Base-by-base conservation (phyloP, 2,797 vertebrate species). In the Danio jaintianensis region DNA sequence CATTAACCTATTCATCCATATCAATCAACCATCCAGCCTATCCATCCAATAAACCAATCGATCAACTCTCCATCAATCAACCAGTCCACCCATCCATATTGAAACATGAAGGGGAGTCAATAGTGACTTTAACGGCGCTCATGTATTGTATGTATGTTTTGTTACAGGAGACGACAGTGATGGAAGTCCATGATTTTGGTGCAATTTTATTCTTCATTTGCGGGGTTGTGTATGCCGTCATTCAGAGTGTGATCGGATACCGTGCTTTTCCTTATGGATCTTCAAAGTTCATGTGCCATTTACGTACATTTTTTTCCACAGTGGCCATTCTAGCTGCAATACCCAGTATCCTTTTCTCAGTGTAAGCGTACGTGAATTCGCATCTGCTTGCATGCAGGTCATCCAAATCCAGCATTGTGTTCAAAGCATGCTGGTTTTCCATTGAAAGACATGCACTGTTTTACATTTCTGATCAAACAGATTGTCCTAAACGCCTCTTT, bases 311-410 rank as follows among this genome's bases (percentile, higher is more conserved):
- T 16, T 89, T 98, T 75, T 86, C 95, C 43, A 0, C 59, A 1
- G 8, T 97, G 13, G 94, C 96, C 18, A 61, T 82, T 0, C 5
- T 94, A 74, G 94, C 94, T 0, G 84, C 95, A 4, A 8, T 97
- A 72, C 94, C 94, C 82, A 96, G 97, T 98, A 99, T 99, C 98
- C 97, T 99, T 97, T 50, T 22, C 16, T 16, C 22, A 3, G 16
- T 13, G 53, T 58, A 29, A 16, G 16, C 10, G 13, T 10, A 4
- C 1, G 11, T n/a, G 29, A 18, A 7, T n/a, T 38, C n/a, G 11
- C 22, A 48, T 11, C 42, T 47, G 6, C 42, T 48, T 38, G 8
- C 43, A 62, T 18, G 47, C 13, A 43, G 20, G 36, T 42, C 36
- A 52, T 63, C 6, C 0, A 4, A 56, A 36, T 55, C 10, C 52